Evolutionary conservation across 37 sponge, comb jelly and placozoan species (phyloP).

Genomic region (Petrosia ficiformis): DNA sequence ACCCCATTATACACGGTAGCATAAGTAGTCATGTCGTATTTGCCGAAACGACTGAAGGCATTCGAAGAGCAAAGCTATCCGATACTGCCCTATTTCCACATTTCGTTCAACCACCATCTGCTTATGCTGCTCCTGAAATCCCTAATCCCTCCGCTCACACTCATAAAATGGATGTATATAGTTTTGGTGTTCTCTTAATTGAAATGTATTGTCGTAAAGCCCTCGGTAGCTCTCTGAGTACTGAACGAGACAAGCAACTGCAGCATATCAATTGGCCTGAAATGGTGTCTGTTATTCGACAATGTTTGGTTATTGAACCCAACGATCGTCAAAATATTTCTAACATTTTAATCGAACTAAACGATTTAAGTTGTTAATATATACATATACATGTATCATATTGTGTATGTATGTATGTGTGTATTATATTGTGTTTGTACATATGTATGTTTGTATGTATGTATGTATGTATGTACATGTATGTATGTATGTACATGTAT

Average conservation of each 20-base stretch:
- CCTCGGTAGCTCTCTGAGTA: neutral
- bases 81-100: neutral
- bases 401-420: no score
- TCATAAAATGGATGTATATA: neutral
- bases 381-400: no score
- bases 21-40: neutral
- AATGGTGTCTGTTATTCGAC: neutral
- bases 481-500: no score
- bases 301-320: neutral
- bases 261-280: neutral
- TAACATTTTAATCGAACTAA: no score
- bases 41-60: neutral
- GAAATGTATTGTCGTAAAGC: neutral
- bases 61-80: neutral
- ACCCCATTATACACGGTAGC: neutral
- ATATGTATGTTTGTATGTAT: no score
- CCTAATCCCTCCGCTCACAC: neutral
- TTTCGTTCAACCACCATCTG: neutral
- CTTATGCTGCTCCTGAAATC: slow-evolving; percentile 1
- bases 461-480: no score
- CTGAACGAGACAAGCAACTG: neutral
- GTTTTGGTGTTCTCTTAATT: slow-evolving; percentile 1
- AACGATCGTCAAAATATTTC: neutral
- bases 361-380: no score
- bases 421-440: no score